These are phyloP conservation scores for Cantharis nigra DNA, from an alignment of 2,888 invertebrate species.

Conservation along the genomic window DNA sequence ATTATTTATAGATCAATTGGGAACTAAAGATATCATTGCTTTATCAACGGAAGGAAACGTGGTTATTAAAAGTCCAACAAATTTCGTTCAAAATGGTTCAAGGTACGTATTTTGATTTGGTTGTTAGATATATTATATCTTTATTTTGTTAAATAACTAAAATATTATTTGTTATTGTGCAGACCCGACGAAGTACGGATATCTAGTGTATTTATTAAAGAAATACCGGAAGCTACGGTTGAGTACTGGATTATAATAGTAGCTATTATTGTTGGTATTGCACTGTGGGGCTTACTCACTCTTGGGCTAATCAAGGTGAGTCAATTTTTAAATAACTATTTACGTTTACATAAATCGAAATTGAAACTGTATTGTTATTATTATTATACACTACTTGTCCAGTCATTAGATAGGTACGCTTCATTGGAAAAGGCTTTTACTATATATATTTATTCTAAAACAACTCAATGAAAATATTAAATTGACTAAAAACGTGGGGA, in stretches of 20 bases:
- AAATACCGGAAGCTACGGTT: slow-evolving; percentile 39
- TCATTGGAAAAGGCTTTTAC: too few species aligned
- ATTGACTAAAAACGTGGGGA: too few species aligned
- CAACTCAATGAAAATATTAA: too few species aligned
- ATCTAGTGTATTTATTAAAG: slow-evolving; percentile 51
- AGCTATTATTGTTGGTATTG: slow-evolving; percentile 54
- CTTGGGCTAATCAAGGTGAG: slow-evolving; percentile 49
- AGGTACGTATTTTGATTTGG: slow-evolving; percentile 19
- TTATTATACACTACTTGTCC: too few species aligned
- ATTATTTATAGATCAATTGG: slow-evolving; percentile 39
- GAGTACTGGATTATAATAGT: slow-evolving; percentile 57
- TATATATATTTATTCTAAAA: too few species aligned
- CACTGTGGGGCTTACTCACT: slow-evolving; percentile 52
- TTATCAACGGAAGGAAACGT: slow-evolving; percentile 49
- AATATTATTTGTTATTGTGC: neutral
- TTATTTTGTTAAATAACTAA: neutral
- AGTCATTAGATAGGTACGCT: too few species aligned
- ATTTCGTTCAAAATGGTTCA: slow-evolving; percentile 40
- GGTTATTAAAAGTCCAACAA: slow-evolving; percentile 38
- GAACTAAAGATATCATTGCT: slow-evolving; percentile 50
- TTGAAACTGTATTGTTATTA: too few species aligned
- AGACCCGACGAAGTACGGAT: slow-evolving; percentile 44
- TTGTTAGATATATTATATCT: neutral
- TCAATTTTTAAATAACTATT: neutral
- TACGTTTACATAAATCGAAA: neutral